Conservation (phyloP, 2,888 invertebrate species). For the Drosophila nr. perissopoda region DNA sequence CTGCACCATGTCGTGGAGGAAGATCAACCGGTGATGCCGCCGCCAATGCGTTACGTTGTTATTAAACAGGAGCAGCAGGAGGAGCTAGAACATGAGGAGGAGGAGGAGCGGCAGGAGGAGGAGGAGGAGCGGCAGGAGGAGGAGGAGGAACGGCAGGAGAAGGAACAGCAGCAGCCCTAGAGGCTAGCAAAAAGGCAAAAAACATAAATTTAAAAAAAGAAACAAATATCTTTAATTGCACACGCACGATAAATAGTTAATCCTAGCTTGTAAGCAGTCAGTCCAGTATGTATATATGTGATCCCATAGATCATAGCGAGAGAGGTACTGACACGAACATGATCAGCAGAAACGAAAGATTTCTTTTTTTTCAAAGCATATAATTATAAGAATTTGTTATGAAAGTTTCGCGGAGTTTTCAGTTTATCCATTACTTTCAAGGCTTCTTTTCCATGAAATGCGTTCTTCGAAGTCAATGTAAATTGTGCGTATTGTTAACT, state of each 20-base stretch:
- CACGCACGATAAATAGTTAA: constrained; percentile 24
- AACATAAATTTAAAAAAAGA: background rate
- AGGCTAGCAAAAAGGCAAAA: constrained; percentile 6
- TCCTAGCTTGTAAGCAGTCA: constrained; percentile 21
- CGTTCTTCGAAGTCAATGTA: constrained; percentile 2
- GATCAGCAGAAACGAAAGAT: background rate
- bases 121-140: background rate
- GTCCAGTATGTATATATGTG: background rate
- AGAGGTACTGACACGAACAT: background rate
- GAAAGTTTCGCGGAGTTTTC: constrained; percentile 23
- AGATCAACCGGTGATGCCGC: constrained; percentile 24
- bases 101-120: constrained; percentile 1
- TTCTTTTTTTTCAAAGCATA: constrained; percentile 42
- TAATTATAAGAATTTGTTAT: constrained; percentile 52
- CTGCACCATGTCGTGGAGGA: background rate
- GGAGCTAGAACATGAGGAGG: constrained; percentile 1
- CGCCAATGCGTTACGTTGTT: constrained; percentile 65
- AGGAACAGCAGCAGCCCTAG: constrained; percentile 34
- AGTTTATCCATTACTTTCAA: background rate
- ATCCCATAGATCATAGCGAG: background rate
- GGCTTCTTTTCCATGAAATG: background rate
- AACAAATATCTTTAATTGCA: background rate
- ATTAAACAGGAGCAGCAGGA: constrained; percentile 45
- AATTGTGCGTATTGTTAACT: constrained; percentile 9
- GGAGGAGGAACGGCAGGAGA: background rate